Evolutionary conservation across 2,888 invertebrate genomes (phyloP).

Genomic region (Xanthorhoe designata): DNA sequence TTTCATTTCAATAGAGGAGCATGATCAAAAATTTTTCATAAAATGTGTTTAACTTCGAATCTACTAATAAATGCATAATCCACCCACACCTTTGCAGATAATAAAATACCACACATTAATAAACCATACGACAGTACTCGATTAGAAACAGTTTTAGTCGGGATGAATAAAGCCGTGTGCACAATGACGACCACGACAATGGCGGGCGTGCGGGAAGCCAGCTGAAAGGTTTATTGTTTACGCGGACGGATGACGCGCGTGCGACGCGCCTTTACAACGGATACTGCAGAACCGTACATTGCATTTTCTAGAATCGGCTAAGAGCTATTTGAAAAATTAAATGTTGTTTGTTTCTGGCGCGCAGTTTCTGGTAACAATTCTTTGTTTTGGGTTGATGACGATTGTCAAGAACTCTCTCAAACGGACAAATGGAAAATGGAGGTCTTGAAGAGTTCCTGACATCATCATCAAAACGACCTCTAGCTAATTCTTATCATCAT

Average conservation of each 20-base stretch:
- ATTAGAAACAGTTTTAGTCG: slow-evolving; percentile 41
- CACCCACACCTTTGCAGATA: neutral
- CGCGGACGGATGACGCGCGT: slow-evolving; percentile 42
- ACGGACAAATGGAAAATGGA: no score
- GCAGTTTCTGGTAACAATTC: no score
- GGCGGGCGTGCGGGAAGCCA: slow-evolving; percentile 49
- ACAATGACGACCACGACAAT: slow-evolving; percentile 55
- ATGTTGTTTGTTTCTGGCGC: no score
- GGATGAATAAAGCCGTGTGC: slow-evolving; percentile 37
- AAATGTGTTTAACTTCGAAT: no score
- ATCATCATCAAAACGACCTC: no score
- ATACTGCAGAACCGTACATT: slow-evolving; percentile 10
- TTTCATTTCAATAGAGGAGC: no score
- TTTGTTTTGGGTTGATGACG: no score
- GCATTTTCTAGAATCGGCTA: slow-evolving; percentile 25
- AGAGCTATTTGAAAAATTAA: no score
- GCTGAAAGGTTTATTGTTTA: slow-evolving; percentile 62
- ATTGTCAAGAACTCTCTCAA: no score
- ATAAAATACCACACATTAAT: neutral
- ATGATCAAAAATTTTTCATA: no score
- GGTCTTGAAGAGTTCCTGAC: no score
- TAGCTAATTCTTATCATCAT: no score
- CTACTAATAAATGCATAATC: neutral
- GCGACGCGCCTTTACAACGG: slow-evolving; percentile 44
- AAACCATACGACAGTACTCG: slow-evolving; percentile 21